Evolutionary conservation across 1,140 invertebrate genomes (phyloP).

Genomic region (Metopolophium dirhodum): DNA sequence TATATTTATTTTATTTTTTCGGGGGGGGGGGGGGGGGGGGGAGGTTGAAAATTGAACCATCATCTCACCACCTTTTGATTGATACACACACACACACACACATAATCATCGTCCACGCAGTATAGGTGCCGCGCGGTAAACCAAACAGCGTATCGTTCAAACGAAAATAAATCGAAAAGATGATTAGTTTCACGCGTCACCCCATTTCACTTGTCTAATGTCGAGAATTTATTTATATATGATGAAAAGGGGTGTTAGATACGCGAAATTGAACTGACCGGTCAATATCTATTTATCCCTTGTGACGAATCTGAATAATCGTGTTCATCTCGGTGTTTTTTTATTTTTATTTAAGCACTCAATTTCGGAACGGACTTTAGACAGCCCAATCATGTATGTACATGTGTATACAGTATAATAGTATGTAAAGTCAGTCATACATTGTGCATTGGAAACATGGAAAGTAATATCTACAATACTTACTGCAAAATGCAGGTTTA

Average conservation of each 20-base stretch:
- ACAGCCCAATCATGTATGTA: no score
- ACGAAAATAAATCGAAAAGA: neutral
- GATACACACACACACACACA: neutral
- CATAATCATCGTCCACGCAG: neutral
- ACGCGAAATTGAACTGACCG: neutral
- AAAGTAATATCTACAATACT: no score
- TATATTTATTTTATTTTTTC: neutral
- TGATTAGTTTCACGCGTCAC: neutral
- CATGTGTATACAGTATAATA: no score
- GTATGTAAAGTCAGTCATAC: no score
- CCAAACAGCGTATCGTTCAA: neutral
- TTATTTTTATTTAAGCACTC: no score
- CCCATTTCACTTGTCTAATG: neutral
- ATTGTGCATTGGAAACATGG: neutral
- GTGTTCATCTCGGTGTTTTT: neutral
- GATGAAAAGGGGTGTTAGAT: neutral
- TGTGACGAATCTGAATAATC: neutral
- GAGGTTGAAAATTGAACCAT: neutral
- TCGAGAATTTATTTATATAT: neutral
- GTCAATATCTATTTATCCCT: neutral
- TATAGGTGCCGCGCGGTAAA: neutral
- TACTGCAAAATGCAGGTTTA: no score
- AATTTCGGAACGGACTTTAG: neutral
- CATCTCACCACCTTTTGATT: neutral
- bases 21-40: no score